Conservation (phyloP, 2,113 vertebrate genomes). For the Myodes glareolus region DNA sequence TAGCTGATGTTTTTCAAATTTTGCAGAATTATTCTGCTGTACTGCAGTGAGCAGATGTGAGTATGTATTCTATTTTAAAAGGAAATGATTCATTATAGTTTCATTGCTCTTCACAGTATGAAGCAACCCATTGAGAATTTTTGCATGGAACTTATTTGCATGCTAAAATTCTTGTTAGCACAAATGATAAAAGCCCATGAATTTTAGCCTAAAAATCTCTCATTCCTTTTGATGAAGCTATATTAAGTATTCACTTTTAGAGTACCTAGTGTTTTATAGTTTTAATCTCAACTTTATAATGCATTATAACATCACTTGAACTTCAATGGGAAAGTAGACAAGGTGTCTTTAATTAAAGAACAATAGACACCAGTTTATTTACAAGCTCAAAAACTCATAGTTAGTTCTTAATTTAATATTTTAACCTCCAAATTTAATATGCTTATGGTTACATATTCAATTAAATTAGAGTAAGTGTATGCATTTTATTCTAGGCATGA, state of each 20-base stretch:
- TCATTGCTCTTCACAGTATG: not conserved
- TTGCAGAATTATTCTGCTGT: not conserved
- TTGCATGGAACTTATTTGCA: not conserved
- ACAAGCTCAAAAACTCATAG: not conserved
- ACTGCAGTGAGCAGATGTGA: not conserved
- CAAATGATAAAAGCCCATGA: constrained; percentile 25
- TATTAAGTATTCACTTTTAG: constrained; percentile 35
- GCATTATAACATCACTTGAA: not conserved
- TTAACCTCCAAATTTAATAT: constrained; percentile 1
- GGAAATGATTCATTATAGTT: not conserved
- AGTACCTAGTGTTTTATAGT: not conserved
- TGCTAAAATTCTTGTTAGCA: not conserved
- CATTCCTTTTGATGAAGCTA: not conserved
- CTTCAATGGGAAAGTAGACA: not conserved
- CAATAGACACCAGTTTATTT: not conserved
- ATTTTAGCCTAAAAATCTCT: not conserved
- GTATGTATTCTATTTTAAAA: not conserved
- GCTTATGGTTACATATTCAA: not conserved
- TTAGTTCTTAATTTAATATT: not conserved
- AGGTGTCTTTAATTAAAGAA: not conserved
- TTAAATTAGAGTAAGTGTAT: not conserved
- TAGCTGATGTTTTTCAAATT: not conserved
- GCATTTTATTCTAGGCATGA: not conserved
- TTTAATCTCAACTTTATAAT: constrained; percentile 31
- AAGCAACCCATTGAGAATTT: not conserved